Base-by-base conservation (phyloP, 2,888 invertebrate genomes). In the Alsophila aescularia region DNA sequence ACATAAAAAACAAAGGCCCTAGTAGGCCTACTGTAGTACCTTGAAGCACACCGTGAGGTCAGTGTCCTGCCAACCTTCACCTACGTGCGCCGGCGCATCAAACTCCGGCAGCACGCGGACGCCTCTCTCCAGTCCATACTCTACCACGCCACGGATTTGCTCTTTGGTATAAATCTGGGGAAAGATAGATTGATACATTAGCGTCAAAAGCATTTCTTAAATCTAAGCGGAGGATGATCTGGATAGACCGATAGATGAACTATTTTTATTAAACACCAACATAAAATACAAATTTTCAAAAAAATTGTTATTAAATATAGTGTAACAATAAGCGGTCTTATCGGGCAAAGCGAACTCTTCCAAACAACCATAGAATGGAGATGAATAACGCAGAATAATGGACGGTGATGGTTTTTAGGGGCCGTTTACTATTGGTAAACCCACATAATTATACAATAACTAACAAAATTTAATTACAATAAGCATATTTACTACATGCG, bases 51-150 rank as follows among this genome's bases (percentile, higher is more conserved):
- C 93, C 1, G 94, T 94, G 69, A 94, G 92, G 48, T 89, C 92
- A 39, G 93, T 93, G 60, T 93, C 93, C 82, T 96, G 96, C 96
- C 96, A 96, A 16, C 96, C 96, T 79, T 96, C 96, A 37, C 97
- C 96, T 10, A 96, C 96, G 78, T 97, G 97, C 56, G 97, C 97
- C 0, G 98, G 98, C 48, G 97, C 96, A 81, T 98, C 98, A 73
- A 98, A 96, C 89, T 98, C 98, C 0, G 98, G 98, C 71, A 98
- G 79, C 8, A 98, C 95, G 34, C 97, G 93, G 48, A 98, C 95
- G 0, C 98, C 98, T 40, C 97, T 93, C 24, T 93, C 87, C 13
- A 94, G 81, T 0, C 94, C 97, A 72, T 93, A 96, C 37, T 94
- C 92, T 0, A 97, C 93, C 35, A 94, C 72, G 9, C 93, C 93